phyloP scores from a whole-genome alignment of 2,113 vertebrate genomes.

The Hirundichthys speculiger region DNA sequence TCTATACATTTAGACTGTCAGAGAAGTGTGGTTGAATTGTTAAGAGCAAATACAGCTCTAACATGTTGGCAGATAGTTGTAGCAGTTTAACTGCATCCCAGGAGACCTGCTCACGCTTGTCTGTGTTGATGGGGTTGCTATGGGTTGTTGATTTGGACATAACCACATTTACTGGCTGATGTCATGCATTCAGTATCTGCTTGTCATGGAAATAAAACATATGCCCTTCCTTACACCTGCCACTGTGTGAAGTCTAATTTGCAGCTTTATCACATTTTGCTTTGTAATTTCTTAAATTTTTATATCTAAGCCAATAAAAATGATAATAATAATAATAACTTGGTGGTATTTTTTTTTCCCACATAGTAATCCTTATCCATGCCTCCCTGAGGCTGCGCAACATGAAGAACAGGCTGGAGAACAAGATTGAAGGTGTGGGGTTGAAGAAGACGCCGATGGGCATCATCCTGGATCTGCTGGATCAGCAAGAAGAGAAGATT shows the following conservation, averaged over 20 bases:
- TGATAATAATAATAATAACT: not conserved
- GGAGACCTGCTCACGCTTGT: conserved; percentile 33
- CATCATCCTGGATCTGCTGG: conserved; percentile 91
- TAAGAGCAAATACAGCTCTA: conserved; percentile 33
- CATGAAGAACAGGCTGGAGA: conserved; percentile 96
- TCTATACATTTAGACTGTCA: conserved; percentile 1
- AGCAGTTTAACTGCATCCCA: conserved; percentile 39
- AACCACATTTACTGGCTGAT: conserved; percentile 65
- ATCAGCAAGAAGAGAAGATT: conserved; percentile 93
- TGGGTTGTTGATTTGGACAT: conserved; percentile 54
- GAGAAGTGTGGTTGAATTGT: conserved; percentile 28
- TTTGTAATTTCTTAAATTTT: conserved; percentile 5
- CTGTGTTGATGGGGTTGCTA: conserved; percentile 72
- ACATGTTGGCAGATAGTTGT: conserved; percentile 24
- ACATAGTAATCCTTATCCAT: conserved; percentile 93
- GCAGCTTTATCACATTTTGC: conserved; percentile 12
- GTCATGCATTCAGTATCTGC: conserved; percentile 59
- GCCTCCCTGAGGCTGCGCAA: conserved; percentile 93
- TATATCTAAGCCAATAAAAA: not conserved
- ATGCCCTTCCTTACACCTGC: conserved; percentile 8
- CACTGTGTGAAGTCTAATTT: conserved; percentile 5
- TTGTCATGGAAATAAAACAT: conserved; percentile 53
- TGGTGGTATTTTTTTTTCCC: not conserved
- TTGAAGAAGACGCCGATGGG: conserved; percentile 97
- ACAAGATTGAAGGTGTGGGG: conserved; percentile 93